Percentiles rank a stretch among this genome's conserved stretches.
Evolutionary conservation across 2,113 vertebrate genomes (phyloP).

Genomic region (Scomber scombrus): DNA sequence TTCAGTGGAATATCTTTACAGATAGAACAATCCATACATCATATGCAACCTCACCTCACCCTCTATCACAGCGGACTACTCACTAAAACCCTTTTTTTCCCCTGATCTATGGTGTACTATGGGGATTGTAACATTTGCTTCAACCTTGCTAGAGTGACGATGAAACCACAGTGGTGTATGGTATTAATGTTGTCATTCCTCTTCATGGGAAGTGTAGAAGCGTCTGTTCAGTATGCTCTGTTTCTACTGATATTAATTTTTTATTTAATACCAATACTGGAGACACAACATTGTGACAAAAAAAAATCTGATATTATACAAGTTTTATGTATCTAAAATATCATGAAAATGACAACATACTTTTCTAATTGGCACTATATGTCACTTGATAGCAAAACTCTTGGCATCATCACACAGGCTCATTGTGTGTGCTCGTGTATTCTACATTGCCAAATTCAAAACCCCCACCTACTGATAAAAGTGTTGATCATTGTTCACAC

Average conservation of each 20-base stretch:
- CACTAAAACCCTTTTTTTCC: constrained; percentile 65
- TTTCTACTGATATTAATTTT: not conserved
- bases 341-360: not conserved
- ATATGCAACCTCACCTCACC: constrained; percentile 77
- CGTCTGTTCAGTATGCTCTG: constrained; percentile 21
- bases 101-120: constrained; percentile 46
- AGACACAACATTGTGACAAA: not conserved
- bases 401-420: constrained; percentile 36
- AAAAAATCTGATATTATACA: not conserved
- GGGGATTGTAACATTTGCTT: constrained; percentile 51
- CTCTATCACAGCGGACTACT: constrained; percentile 78
- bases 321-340: constrained; percentile 1
- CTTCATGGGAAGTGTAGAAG: constrained; percentile 23
- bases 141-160: constrained; percentile 63
- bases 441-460: constrained; percentile 39
- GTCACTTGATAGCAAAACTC: not conserved
- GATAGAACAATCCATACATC: constrained; percentile 87
- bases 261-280: not conserved
- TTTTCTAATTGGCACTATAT: constrained; percentile 12
- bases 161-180: not conserved
- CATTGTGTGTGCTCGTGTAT: constrained; percentile 23
- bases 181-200: constrained; percentile 47
- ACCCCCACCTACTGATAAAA: constrained; percentile 32
- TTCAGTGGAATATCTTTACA: constrained; percentile 85
- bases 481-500: constrained; percentile 33